phyloP scores from a whole-genome alignment of 2,113 vertebrate species.

The Mixornis gularis region DNA sequence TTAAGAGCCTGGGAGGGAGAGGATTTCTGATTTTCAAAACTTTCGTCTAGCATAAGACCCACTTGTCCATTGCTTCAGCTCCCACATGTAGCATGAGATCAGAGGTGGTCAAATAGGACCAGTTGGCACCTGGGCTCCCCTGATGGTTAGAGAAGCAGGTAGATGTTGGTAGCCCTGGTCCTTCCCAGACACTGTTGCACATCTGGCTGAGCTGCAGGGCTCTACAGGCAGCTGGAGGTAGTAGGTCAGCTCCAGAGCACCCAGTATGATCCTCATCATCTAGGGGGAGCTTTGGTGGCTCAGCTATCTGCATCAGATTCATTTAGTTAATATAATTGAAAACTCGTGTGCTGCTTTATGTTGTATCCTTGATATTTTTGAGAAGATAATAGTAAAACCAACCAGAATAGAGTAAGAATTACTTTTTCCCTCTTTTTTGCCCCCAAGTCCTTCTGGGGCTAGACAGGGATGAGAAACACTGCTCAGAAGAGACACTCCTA shows the following conservation, averaged over 20 bases:
- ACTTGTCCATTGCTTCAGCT: not conserved
- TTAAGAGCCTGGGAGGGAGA: not conserved
- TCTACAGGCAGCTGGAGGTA: not conserved
- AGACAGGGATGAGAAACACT: not conserved
- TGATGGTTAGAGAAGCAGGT: not conserved
- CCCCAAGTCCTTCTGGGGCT: not conserved
- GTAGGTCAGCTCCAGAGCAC: not conserved
- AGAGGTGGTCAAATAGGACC: not conserved
- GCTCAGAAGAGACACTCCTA: not conserved
- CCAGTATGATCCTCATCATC: not conserved
- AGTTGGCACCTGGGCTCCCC: not conserved
- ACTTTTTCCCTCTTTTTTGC: fast-evolving
- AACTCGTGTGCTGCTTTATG: not conserved
- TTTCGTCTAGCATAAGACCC: not conserved
- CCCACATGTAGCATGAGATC: fast-evolving
- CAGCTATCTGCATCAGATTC: not conserved
- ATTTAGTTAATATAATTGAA: not conserved
- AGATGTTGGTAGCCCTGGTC: not conserved
- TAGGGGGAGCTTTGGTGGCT: not conserved
- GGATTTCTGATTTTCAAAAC: not conserved
- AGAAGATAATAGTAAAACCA: not conserved
- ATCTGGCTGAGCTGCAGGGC: not conserved
- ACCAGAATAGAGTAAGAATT: not conserved
- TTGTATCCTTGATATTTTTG: not conserved
- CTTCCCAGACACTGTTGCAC: not conserved